Evolutionary conservation across 2,888 invertebrate species (phyloP).

Genomic region (Barypeithes pellucidus): DNA sequence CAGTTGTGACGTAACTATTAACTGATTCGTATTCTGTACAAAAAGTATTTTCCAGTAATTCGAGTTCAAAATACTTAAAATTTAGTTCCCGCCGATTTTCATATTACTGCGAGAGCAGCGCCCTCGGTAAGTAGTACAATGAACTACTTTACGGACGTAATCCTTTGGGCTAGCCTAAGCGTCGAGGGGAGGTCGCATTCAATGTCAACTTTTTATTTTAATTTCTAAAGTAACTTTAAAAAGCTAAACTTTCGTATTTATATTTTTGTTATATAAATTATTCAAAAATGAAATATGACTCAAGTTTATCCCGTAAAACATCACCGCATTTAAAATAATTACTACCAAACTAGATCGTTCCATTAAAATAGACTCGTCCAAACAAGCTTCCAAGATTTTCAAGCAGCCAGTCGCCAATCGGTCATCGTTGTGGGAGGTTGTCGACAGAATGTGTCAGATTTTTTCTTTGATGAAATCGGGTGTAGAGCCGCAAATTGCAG

Average conservation of each 20-base stretch:
- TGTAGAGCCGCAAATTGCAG: slow-evolving; percentile 66
- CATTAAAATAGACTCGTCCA: slow-evolving; percentile 68
- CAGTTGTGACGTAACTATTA: neutral
- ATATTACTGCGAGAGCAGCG: slow-evolving; percentile 51
- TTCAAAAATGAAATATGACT: neutral
- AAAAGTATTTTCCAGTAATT: neutral
- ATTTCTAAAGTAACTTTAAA: slow-evolving; percentile 33
- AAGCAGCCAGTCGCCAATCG: slow-evolving; percentile 71
- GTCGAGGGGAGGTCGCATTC: slow-evolving; percentile 54
- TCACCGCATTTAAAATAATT: slow-evolving; percentile 29
- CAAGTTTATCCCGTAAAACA: neutral
- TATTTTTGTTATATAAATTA: neutral
- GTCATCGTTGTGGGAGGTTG: slow-evolving; percentile 69
- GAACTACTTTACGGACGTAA: slow-evolving; percentile 54
- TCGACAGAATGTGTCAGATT: slow-evolving; percentile 71
- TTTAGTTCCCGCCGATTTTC: slow-evolving; percentile 50
- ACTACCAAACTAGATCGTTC: slow-evolving; percentile 55
- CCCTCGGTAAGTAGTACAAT: slow-evolving; percentile 49
- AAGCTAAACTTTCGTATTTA: neutral
- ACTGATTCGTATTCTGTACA: neutral
- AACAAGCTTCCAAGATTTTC: slow-evolving; percentile 70
- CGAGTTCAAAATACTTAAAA: neutral
- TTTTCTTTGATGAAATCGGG: slow-evolving; percentile 69
- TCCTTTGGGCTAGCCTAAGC: slow-evolving; percentile 53
- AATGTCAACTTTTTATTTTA: slow-evolving; percentile 53